Conservation (phyloP, 2,888 invertebrate genomes). For the Lycophotia porphyrea region DNA sequence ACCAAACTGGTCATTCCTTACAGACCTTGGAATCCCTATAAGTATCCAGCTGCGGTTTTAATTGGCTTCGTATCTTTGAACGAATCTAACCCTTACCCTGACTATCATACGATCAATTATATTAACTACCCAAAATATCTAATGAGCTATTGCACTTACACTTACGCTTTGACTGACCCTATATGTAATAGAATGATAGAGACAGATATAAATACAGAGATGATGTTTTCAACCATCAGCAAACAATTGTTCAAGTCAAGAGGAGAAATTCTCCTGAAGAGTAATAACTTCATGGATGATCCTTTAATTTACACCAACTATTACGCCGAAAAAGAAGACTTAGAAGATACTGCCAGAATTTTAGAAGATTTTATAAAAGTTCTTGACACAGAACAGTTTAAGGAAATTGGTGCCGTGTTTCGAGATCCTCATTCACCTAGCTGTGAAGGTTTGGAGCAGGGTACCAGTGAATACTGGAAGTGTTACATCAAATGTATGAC, state of each 20-base stretch:
- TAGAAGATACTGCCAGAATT: conserved; percentile 51
- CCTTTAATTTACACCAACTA: conserved; percentile 72
- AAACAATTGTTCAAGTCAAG: conserved; percentile 73
- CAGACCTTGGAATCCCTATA: conserved; percentile 64
- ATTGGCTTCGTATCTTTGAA: conserved; percentile 46
- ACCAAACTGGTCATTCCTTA: conserved; percentile 62
- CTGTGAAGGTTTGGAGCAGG: conserved; percentile 19
- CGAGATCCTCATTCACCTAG: conserved; percentile 38
- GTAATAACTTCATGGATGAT: conserved; percentile 69
- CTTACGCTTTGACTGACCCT: conserved; percentile 58
- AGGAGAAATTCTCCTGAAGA: conserved; percentile 73
- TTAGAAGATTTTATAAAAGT: conserved; percentile 49
- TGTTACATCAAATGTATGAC: conserved; percentile 52
- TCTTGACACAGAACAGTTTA: conserved; percentile 44
- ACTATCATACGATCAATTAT: conserved; percentile 42
- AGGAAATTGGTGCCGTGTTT: conserved; percentile 42
- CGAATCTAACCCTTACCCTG: conserved; percentile 35
- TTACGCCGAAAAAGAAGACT: conserved; percentile 66
- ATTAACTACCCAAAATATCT: conserved; percentile 25
- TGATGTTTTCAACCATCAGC: conserved; percentile 68
- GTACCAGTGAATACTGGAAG: conserved; percentile 51
- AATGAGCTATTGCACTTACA: conserved; percentile 45
- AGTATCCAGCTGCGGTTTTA: conserved; percentile 70
- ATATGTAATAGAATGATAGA: conserved; percentile 68
- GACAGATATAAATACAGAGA: conserved; percentile 65